These are phyloP conservation scores for Athripsodes cinereus DNA, from an alignment of 2,888 invertebrate species.

Conservation along the genomic window DNA sequence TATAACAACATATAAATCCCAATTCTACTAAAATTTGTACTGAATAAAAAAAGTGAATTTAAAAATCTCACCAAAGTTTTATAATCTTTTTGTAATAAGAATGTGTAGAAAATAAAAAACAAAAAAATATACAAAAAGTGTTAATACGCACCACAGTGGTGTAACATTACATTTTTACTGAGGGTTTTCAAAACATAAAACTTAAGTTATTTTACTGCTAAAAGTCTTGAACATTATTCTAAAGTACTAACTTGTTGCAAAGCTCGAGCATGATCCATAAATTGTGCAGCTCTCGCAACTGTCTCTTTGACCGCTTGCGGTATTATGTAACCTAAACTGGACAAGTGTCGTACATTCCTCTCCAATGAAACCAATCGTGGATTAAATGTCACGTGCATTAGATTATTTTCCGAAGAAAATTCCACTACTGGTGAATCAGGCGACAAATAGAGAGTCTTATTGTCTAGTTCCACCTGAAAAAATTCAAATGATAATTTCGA, in stretches of 20 bases:
- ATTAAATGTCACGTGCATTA: slow-evolving; percentile 90
- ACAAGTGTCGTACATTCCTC: slow-evolving; percentile 81
- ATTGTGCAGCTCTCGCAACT: slow-evolving; percentile 66
- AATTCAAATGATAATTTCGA: too few species aligned
- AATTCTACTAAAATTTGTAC: neutral
- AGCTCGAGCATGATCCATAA: slow-evolving; percentile 77
- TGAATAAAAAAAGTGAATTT: neutral
- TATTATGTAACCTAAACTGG: slow-evolving; percentile 72
- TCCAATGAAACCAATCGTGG: slow-evolving; percentile 77
- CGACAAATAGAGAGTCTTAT: slow-evolving; percentile 38
- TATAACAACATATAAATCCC: too few species aligned
- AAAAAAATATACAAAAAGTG: too few species aligned
- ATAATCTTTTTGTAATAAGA: too few species aligned
- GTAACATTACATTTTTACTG: too few species aligned
- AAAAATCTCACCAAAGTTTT: neutral
- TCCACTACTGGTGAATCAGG: slow-evolving; percentile 71
- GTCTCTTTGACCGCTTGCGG: slow-evolving; percentile 68
- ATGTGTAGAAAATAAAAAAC: too few species aligned
- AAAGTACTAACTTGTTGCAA: slow-evolving; percentile 70
- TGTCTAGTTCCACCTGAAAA: slow-evolving; percentile 42
- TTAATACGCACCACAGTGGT: too few species aligned
- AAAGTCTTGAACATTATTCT: too few species aligned
- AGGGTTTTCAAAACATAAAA: too few species aligned
- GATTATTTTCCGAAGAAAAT: slow-evolving; percentile 62
- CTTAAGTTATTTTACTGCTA: too few species aligned